Evolutionary conservation across 2,888 invertebrate species (phyloP), one percentile per base, ranked within the genome.

Genomic region (Trissoscelio sp.): DNA sequence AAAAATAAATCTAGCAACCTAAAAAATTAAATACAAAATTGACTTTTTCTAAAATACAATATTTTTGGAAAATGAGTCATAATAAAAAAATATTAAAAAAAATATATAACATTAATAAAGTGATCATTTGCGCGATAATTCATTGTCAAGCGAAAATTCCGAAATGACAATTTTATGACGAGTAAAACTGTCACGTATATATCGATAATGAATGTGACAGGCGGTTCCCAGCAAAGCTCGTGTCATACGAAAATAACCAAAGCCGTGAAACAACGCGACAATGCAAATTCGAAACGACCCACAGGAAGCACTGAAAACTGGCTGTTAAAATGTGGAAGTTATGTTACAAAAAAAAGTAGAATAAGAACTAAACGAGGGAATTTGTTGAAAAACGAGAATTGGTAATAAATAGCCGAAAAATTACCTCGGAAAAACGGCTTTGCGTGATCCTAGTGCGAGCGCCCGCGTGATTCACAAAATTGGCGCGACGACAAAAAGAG

Each of bases 181-280:
- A 34, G 39, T 42, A 42, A 39, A 64, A 51, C 44, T 69, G 69
- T 69, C 53, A 69, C 44, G 37, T 34, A 18, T 42, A 39, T 39
- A n/a, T 53, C 28, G 57, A 57, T 44, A 58, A 58, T 28, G 24
- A 58, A 58, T 70, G 46, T 70, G 70, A 48, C 58, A 70, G 70
- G 22, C 39, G 51, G 53, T 5, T 48, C 34, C 57, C 37, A 44
- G 42, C 31, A 42, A n/a, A 16, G 46, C 14, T 70, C 57, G 22
- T 70, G 48, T 70, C 57, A 69, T 57, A 48, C 48, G 16, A 70
- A 70, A 70, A 70, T 70, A 70, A 48, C 48, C 53, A 16, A 67
- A 51, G 46, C 69, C 12, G 57, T 48, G 42, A 28, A 37, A 28
- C 31, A 6, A 34, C 3, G 12, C 62, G 24, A 62, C 46, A 31